phyloP scores from a whole-genome alignment of 2,888 invertebrate species.

The Oegoconia quadripuncta region DNA sequence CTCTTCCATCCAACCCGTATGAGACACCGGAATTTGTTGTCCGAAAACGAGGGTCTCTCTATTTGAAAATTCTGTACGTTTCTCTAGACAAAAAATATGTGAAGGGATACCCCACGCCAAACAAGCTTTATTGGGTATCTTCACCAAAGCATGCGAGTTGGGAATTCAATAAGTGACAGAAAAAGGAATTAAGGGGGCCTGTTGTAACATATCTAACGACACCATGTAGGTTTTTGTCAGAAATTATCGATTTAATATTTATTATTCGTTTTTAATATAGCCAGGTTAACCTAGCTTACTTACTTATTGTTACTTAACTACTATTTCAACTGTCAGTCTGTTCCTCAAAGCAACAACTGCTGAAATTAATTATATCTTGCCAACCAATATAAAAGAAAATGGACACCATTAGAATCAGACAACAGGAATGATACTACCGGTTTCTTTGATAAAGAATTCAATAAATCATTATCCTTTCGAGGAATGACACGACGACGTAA shows the following conservation, averaged over 20 bases:
- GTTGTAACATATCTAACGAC: slow-evolving; percentile 44
- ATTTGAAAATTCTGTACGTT: slow-evolving; percentile 67
- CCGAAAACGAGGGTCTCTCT: slow-evolving; percentile 51
- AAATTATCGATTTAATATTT: no score
- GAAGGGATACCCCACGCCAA: slow-evolving; percentile 57
- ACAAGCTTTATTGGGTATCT: slow-evolving; percentile 73
- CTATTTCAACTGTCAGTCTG: no score
- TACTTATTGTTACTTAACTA: no score
- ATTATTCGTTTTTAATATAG: no score
- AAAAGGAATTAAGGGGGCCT: slow-evolving; percentile 61
- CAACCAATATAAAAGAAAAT: slow-evolving; percentile 1
- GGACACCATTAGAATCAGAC: slow-evolving; percentile 6
- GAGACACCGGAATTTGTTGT: slow-evolving; percentile 53
- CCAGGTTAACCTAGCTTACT: no score
- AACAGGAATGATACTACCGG: slow-evolving; percentile 5
- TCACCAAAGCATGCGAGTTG: slow-evolving; percentile 62
- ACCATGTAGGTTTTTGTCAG: slow-evolving; percentile 32
- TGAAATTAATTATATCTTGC: neutral
- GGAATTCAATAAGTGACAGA: slow-evolving; percentile 73
- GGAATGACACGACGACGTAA: slow-evolving; percentile 27
- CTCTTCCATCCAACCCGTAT: slow-evolving; percentile 49
- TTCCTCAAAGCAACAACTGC: neutral
- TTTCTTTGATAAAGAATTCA: slow-evolving; percentile 32
- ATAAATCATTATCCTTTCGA: slow-evolving; percentile 27
- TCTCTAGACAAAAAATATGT: slow-evolving; percentile 61